Conservation (phyloP, 2,797 vertebrate genomes). For the Potorous gilbertii region DNA sequence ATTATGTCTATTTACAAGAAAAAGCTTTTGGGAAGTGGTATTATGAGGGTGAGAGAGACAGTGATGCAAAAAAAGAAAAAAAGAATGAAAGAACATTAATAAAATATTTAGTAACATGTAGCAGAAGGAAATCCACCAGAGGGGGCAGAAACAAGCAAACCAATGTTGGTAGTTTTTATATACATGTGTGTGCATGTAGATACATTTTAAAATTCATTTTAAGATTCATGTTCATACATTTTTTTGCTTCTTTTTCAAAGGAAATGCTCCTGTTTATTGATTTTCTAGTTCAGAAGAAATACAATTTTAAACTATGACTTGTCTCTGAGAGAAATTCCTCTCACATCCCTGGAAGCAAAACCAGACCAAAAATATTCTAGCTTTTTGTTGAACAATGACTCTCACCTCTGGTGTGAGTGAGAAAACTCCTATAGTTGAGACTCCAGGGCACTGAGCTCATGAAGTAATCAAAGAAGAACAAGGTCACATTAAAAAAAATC, state of each 20-base stretch:
- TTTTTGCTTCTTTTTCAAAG: neutral
- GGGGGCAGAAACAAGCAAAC: neutral
- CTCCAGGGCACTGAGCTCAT: neutral
- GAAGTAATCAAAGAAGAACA: neutral
- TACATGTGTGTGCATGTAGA: neutral
- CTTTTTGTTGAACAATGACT: neutral
- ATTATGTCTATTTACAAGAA: neutral
- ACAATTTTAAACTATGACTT: neutral
- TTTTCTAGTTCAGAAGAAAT: neutral
- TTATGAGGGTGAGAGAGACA: neutral
- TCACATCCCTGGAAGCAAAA: slow-evolving; percentile 24
- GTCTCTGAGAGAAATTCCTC: neutral
- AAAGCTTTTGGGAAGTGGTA: neutral
- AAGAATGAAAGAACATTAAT: neutral
- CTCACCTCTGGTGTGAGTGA: slow-evolving; percentile 14
- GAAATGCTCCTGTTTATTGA: neutral
- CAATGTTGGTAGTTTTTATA: neutral
- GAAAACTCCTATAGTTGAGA: slow-evolving; percentile 21
- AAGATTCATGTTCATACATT: neutral
- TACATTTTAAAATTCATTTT: neutral
- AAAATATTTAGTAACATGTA: neutral
- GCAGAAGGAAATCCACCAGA: neutral
- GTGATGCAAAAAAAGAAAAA: neutral
- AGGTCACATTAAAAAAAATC: neutral
- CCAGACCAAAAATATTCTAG: neutral